A percentile compares a stretch with the other conserved stretches of the same genome.
Evolutionary conservation across 2,113 vertebrate genomes (phyloP).

Genomic region (cattle (Bos taurus)): ARS-UCD2.0 NC_037336.1:81985501-81986000

Average conservation of each 20-base stretch:
- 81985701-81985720: neutral
- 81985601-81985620: neutral
- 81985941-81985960: neutral
- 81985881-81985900: neutral
- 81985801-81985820: neutral
- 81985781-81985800: neutral
- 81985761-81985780: conserved; percentile 7
- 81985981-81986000: neutral
- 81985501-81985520: neutral
- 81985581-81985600: neutral
- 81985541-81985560: neutral
- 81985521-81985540: neutral
- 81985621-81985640: neutral
- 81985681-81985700: neutral
- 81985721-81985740: conserved; percentile 19
- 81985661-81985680: conserved; percentile 13
- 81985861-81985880: neutral
- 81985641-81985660: neutral
- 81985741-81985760: neutral
- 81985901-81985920: neutral
- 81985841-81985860: neutral
- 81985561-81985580: neutral
- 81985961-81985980: neutral
- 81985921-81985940: neutral
- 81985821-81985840: neutral